Base-by-base conservation (phyloP, 2,888 invertebrate genomes). In the Xestia xanthographa region DNA sequence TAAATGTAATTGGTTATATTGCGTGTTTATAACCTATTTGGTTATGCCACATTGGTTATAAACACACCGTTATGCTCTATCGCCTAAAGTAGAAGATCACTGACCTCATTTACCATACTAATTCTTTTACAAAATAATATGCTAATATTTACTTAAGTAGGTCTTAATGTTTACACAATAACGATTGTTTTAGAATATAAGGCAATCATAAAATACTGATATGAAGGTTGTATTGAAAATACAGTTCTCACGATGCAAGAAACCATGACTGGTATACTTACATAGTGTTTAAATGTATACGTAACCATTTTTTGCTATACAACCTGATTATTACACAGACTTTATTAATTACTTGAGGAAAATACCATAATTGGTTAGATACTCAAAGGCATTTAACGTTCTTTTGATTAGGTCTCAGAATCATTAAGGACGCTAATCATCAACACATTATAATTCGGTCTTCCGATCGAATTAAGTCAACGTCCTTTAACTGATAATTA, bases 401-500 rank as follows among this genome's bases (percentile, higher is more conserved):
- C 20, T 68, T 67, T 65, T 53, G 20, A 79, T 77, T 67, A 72
- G 65, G 71, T 77, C 77, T 60, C 22, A 11, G 66, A 67, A 66
- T 67, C 45, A 82, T 82, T 82, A 72, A 67, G 9, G 9, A 63
- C 22, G 20, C 12, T 72, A 65, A 80, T 79, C 9, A 34, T 66
- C 62, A 68, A 67, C 83, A 83, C 86, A 87, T 89, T 89, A 88
- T 71, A 84, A 89, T 88, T 85, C 67, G 76, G 80, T 84, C 70
- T 86, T 88, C 85, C 82, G 84, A 88, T 88, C 87, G 78, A 85
- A 90, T 90, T 90, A 91, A 90, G 89, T 89, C 91, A 92, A 92
- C 88, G 94, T 92, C 92, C 91, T 92, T 91, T 91, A 86, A 86
- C 83, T 86, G 75, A 73, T 90, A 92, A 93, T 93, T 93, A 93